phyloP scores from a whole-genome alignment of 2,113 vertebrate species.

The Jaculus jaculus region DNA sequence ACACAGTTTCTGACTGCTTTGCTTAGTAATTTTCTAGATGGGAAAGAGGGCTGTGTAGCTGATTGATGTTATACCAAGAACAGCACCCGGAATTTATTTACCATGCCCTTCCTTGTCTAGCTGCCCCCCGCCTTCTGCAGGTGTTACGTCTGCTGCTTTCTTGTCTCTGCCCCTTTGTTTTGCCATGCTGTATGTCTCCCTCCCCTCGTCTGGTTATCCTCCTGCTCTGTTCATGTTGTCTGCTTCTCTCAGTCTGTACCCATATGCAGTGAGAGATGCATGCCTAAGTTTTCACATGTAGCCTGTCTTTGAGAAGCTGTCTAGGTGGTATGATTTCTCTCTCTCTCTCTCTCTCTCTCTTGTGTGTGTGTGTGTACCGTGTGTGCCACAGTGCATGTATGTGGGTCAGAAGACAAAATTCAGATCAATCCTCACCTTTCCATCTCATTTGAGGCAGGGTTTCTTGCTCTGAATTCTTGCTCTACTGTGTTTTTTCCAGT shows the following conservation, averaged over 20 bases:
- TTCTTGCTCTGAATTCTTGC: too few species aligned
- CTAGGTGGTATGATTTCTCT: not conserved
- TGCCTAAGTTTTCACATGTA: not conserved
- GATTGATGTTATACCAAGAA: not conserved
- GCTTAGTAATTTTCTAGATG: constrained; percentile 18
- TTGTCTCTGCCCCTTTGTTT: not conserved
- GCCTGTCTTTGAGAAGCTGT: not conserved
- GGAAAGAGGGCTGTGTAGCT: not conserved
- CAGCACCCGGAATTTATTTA: not conserved
- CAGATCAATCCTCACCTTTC: too few species aligned
- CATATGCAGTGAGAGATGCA: not conserved
- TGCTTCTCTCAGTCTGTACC: not conserved
- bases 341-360: too few species aligned
- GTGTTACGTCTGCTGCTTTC: not conserved
- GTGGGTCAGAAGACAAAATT: too few species aligned
- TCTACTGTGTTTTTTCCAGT: too few species aligned
- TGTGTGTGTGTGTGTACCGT: too few species aligned
- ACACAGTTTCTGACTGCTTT: not conserved
- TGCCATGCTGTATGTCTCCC: not conserved
- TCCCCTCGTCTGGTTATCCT: not conserved
- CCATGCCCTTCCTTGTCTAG: not conserved
- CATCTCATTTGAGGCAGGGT: too few species aligned
- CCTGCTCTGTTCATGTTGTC: not conserved
- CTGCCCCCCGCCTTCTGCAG: not conserved
- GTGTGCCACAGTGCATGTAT: too few species aligned